phyloP scores from a whole-genome alignment of 2,888 invertebrate genomes.

The Orchestes rusci region DNA sequence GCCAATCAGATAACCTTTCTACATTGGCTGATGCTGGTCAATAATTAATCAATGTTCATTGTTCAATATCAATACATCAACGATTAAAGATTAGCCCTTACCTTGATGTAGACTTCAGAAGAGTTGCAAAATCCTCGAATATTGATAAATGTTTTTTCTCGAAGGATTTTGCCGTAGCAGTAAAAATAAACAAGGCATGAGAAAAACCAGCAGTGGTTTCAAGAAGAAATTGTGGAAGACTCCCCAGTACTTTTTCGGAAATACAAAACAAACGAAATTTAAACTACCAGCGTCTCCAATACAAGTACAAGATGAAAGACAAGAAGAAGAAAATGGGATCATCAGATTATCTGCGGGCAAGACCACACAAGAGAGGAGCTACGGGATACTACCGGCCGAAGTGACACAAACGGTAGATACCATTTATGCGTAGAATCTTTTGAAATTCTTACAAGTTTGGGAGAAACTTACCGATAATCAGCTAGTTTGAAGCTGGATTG shows the following conservation, averaged over 20 bases:
- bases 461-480: constrained; percentile 6
- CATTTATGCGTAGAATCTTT: neutral
- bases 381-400: constrained; percentile 1
- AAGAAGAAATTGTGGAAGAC: constrained; percentile 6
- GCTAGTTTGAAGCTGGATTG: constrained; percentile 10
- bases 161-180: too few species aligned
- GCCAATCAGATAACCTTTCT: neutral
- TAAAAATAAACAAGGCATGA: constrained; percentile 5
- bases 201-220: constrained; percentile 8
- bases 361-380: constrained; percentile 1
- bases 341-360: neutral
- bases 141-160: constrained; percentile 9
- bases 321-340: constrained; percentile 5
- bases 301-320: neutral
- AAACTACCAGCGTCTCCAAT: neutral
- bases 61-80: constrained; percentile 8
- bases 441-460: constrained; percentile 3
- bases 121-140: neutral
- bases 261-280: neutral
- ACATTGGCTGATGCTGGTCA: constrained; percentile 1
- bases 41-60: constrained; percentile 9
- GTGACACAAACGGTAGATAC: neutral
- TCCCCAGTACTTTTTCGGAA: neutral
- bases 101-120: constrained; percentile 2
- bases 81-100: constrained; percentile 6